Evolutionary conservation across 92 coral and sea anemone genomes (phyloP), one percentile per base, ranked within the genome.

Genomic region (Porites cylindrica): DNA sequence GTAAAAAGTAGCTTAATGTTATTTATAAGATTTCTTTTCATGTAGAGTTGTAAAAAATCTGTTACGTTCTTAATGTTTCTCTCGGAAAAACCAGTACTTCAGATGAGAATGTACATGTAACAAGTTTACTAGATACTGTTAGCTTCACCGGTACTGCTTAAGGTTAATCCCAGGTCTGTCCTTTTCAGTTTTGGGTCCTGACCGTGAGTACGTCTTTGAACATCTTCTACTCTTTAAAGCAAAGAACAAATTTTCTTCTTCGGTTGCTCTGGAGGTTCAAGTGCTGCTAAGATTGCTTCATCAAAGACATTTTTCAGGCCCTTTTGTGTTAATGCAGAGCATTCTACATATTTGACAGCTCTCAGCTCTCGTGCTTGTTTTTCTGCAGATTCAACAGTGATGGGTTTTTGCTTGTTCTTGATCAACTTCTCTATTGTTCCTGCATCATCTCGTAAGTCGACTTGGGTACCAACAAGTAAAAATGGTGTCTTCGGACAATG

Each of bases 401-500:
- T 94, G 24, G 99, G 97, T 85, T 95, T 97, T 92, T 97, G 99
- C 69, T 96, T 96, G 89, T 97, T 97, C 91, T 97, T 97, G 70
- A 96, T 91, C 80, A 97, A 95, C 70, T 97, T 97, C 80, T 97
- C 99, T 90, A 95, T 88, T 32, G 99, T 97, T 50, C 97, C 94
- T 8, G 96, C 98, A 68, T 97, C 99, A 82, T 97, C 99, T 10
- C 99, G 79, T 83, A 97, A 92, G 91, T 97, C 99, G 59, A 97
- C 99, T 83, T 97, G 99, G 32, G 99, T 97, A 75, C 99, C 99
- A 71, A 97, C 99, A 68, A 97, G 97, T 64, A 97, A 94, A 89
- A 95, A 97, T 13, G 99, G 99, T 47, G 99, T 97, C 85, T 97
- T 97, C 4, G 99, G 99, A 79, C 99, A 97, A 52, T 97, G 99